Evolutionary conservation across 2,888 invertebrate species (phyloP), one percentile per base, ranked within the genome.

Genomic region (Melinaea menophilus): DNA sequence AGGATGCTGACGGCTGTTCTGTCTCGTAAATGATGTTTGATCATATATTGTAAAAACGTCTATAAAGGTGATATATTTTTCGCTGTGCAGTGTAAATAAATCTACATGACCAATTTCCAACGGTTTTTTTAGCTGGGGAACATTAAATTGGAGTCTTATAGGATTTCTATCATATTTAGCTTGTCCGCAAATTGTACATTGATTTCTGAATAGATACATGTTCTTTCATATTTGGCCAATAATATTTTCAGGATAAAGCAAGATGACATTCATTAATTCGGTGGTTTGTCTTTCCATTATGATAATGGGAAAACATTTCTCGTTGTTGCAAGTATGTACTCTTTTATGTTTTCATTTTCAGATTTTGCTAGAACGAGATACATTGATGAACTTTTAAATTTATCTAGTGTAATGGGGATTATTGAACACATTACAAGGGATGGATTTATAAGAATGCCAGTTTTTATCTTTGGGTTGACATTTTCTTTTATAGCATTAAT

Each of bases 11-110:
- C 11, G n/a, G 46, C 7, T 46, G 46, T 46, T 4, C 12, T n/a
- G n/a, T 46, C 46, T 3, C 46, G 46, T 46, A 46, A n/a, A n/a
- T 46, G 46, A 46, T 46, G 46, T n/a, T 46, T 46, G 46, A 46
- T n/a, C 46, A 46, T 46, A 12, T 46, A n/a, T 46, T 46, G 12
- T 46, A 12, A 9, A 46, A 46, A 46, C 46, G 46, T 46, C 46
- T 46, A 46, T 12, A 5, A 46, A 46, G 12, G 46, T 2, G 12
- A 46, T 46, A 12, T 46, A 3, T 12, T 46, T 46, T 46, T 46
- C 5, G 12, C 5, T 46, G 12, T 46, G 46, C 22, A 46, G 12
- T 12, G 3, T 46, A 2, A 5, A 46, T 46, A 46, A 12, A 12
- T 46, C 46, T 11, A 45, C 11, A 12, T 5, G 46, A 46, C 9